Evolutionary conservation across 2,113 vertebrate species (phyloP), one percentile per base, ranked within the genome.

Genomic region (Xenopus borealis): DNA sequence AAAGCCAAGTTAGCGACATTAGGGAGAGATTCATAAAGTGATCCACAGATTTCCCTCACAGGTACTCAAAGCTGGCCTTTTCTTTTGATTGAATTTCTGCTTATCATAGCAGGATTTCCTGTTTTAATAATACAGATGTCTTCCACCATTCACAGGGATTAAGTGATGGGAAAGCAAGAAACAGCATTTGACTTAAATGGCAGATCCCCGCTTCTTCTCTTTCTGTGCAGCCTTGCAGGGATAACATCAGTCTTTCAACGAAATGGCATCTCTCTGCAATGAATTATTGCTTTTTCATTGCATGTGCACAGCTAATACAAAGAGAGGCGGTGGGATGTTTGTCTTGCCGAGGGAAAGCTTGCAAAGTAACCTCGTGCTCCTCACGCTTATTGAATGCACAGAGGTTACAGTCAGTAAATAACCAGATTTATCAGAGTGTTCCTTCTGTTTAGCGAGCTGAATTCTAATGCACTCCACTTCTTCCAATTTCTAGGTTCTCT

Each of bases 81-180:
- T 77, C 66, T 63, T 77, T 58, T 77, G 66, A 70, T 77, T 77
- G 74, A 67, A 70, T 77, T 77, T 77, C 74, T 70, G 67, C 74
- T 57, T 77, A 77, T 64, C 74, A 59, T 63, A 75, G 47, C 74
- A 57, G 50, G 59, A 77, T 70, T 70, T 64, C 61, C 33, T n/a
- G 62, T 75, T 55, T 70, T 70, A 70, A 77, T 77, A 77, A 77
- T 70, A 77, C 74, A 70, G 61, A 64, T 77, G 74, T 57, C 61
- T 46, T 70, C 74, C 19, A 19, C 66, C 65, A 70, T 64, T 77
- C 64, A 18, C 18, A 30, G 50, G 74, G 74, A 77, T 77, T 77
- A 77, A 70, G 62, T 64, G 74, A 77, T 70, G 33, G 66, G 67
- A 64, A 67, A 57, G 47, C 30, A 77, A 70, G 61, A 70, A 70